Percentiles rank a stretch among this genome's conserved stretches.
Conservation (phyloP, 2,888 invertebrate species). For the Adineta ricciae region DNA sequence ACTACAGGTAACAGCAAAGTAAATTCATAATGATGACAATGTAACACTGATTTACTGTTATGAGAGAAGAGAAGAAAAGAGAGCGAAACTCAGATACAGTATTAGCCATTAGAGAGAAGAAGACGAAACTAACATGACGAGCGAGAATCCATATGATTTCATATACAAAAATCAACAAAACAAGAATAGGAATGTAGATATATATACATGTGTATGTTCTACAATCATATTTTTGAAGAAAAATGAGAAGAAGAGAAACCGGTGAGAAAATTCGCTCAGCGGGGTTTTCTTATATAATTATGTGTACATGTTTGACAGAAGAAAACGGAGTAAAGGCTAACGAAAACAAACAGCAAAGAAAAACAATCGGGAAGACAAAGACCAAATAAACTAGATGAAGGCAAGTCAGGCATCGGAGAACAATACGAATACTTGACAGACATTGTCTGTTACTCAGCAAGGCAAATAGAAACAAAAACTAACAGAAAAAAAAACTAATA, state of each 20-base stretch:
- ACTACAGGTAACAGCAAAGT: not conserved
- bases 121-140: not conserved
- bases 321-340: not conserved
- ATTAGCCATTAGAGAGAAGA: not conserved
- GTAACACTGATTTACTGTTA: not conserved
- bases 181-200: not conserved
- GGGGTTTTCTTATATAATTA: not conserved
- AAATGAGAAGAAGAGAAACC: not conserved
- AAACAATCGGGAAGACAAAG: not conserved
- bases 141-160: not conserved
- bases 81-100: not conserved
- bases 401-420: not conserved
- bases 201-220: not conserved
- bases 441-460: slow-evolving; percentile 6
- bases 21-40: not conserved
- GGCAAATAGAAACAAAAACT: not conserved
- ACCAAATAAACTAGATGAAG: not conserved
- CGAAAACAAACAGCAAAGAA: not conserved
- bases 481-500: not conserved
- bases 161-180: not conserved
- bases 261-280: not conserved
- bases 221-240: not conserved
- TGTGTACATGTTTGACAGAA: not conserved
- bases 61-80: not conserved
- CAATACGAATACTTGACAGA: not conserved